These are phyloP conservation scores for Elgaria multicarinata DNA, from an alignment of 2,113 vertebrate species.

Conservation along the genomic window DNA sequence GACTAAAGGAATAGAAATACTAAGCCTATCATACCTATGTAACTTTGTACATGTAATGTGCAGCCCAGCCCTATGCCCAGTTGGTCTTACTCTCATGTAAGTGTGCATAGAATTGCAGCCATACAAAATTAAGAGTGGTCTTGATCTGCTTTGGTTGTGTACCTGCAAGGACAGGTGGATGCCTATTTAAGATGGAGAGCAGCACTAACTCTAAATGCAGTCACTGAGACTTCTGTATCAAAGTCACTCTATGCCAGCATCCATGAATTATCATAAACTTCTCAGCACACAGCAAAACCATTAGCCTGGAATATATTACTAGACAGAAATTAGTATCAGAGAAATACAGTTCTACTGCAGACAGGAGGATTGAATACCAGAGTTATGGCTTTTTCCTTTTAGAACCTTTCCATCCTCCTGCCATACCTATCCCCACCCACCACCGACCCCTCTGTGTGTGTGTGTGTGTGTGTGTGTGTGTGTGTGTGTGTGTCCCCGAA, in stretches of 20 bases:
- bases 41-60: not conserved
- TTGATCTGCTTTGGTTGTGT: not conserved
- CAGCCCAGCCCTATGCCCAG: not conserved
- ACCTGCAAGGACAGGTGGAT: not conserved
- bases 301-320: too few relatives aligned
- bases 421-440: too few relatives aligned
- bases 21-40: not conserved
- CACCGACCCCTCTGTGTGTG: too few relatives aligned
- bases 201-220: not conserved
- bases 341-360: not conserved
- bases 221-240: not conserved
- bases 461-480: too few relatives aligned
- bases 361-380: not conserved
- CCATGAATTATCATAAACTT: not conserved
- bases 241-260: too few relatives aligned
- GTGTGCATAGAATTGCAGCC: not conserved
- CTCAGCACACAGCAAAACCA: too few relatives aligned
- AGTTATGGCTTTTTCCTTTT: constrained; percentile 40
- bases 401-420: constrained; percentile 39
- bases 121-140: not conserved
- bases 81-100: not conserved
- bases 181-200: not conserved
- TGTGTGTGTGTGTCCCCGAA: not conserved
- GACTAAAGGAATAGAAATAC: not conserved
- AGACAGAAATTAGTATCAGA: not conserved